Percentiles rank a stretch among this genome's conserved stretches.
These are phyloP conservation scores for Tokudaia muenninki DNA, from an alignment of 2,797 vertebrate genomes.

Conservation along the genomic window DNA sequence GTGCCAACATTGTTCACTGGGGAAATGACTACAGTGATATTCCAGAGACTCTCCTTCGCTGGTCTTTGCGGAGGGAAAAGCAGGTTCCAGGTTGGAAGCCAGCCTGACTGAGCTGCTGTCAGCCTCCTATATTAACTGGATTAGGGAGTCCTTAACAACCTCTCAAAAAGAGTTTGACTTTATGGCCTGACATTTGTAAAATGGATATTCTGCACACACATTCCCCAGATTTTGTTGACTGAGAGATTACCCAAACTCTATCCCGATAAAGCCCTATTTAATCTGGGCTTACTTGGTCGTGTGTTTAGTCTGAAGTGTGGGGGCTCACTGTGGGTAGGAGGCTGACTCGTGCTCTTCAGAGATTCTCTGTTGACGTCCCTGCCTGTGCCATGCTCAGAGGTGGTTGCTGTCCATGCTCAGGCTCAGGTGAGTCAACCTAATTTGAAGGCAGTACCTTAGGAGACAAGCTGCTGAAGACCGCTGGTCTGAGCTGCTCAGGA, in stretches of 20 bases:
- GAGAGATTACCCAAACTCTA: slow-evolving; percentile 74
- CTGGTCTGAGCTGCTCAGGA: slow-evolving; percentile 48
- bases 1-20: background rate
- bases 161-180: slow-evolving; percentile 71
- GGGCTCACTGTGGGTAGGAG: slow-evolving; percentile 65
- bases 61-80: background rate
- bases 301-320: slow-evolving; percentile 66
- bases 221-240: slow-evolving; percentile 77
- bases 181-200: slow-evolving; percentile 80
- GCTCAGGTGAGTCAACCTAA: background rate
- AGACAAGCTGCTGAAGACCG: background rate
- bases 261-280: slow-evolving; percentile 78
- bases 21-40: slow-evolving; percentile 23
- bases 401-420: slow-evolving; percentile 26
- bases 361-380: slow-evolving; percentile 51
- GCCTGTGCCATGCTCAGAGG: slow-evolving; percentile 1
- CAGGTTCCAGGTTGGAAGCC: background rate
- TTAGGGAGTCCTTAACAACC: slow-evolving; percentile 59
- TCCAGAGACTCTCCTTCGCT: background rate
- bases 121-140: slow-evolving; percentile 24
- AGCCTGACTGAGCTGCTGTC: background rate
- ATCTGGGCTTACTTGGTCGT: slow-evolving; percentile 68
- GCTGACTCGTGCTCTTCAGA: slow-evolving; percentile 3
- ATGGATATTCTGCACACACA: slow-evolving; percentile 74
- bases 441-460: background rate